These are phyloP conservation scores for Ferrisia virgata DNA, from an alignment of 2,888 invertebrate species.

Conservation along the genomic window DNA sequence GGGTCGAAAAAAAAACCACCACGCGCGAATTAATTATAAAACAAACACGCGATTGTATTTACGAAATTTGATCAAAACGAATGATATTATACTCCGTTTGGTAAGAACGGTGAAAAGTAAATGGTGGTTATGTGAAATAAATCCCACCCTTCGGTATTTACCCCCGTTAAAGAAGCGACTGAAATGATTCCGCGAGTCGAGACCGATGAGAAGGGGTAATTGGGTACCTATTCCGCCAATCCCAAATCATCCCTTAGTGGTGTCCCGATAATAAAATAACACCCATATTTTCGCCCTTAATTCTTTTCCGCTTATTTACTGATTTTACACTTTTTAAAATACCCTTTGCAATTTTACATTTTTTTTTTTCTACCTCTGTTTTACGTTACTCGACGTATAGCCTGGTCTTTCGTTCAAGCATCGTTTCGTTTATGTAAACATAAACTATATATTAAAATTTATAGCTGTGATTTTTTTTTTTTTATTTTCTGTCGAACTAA, in stretches of 20 bases:
- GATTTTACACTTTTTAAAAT: slow-evolving; percentile 45
- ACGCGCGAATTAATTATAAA: background rate
- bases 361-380: background rate
- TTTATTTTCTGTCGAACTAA: background rate
- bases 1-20: background rate
- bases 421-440: background rate
- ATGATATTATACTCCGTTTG: slow-evolving; percentile 33
- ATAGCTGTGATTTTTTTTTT: background rate
- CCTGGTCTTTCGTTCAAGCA: background rate
- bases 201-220: slow-evolving; percentile 44
- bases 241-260: slow-evolving; percentile 44
- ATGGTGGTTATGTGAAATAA: slow-evolving; percentile 45
- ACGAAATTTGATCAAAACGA: background rate
- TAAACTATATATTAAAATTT: background rate
- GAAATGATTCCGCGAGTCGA: slow-evolving; percentile 39
- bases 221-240: slow-evolving; percentile 44
- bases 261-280: slow-evolving; percentile 46
- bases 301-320: slow-evolving; percentile 46
- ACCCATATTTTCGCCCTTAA: slow-evolving; percentile 46
- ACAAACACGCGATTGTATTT: background rate
- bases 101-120: slow-evolving; percentile 38
- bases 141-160: slow-evolving; percentile 44
- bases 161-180: slow-evolving; percentile 39
- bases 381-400: background rate
- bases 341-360: slow-evolving; percentile 16